Base-by-base conservation (phyloP, 2,797 vertebrate species). In the Tarsius wallacei region DNA sequence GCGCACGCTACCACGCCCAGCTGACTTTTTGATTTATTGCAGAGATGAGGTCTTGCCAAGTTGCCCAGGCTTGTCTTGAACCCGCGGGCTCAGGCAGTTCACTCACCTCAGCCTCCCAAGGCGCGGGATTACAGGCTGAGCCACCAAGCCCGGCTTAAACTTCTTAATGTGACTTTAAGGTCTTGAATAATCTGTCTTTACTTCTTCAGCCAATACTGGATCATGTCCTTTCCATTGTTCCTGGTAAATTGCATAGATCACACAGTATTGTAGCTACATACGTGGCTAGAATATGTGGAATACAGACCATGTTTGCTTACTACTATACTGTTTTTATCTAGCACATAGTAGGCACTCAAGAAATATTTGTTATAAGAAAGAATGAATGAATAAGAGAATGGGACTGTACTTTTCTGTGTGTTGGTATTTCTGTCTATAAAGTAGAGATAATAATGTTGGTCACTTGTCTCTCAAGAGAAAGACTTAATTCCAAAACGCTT, bases 361-460 rank as follows among this genome's bases (percentile, higher is more conserved):
- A 74, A 91, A 87, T 78, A 59, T 80, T 85, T 55, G 7, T 66
- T 92, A 51, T 73, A 49, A 4, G 49, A 49, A 95, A 82, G 47
- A 91, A 70, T 42, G 7, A 88, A 26, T 85, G 19, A 78, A 78
- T 36, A 53, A 21, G 84, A 31, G 57, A 68, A 49, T 87, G 33
- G 2, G 76, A 63, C 59, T 51, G 4, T 2, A 21, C 68, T 91
- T 87, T 96, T 70, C 78, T 90, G 36, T 81, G 26, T 81, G 61
- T 96, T 15, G 55, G 14, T 73, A 76, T 96, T 95, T 95, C 84
- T 95, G 14, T 83, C 68, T 88, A 1, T 74, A 93, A 93, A 95
- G 70, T 82, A 96, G 33, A 9, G 26, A 70, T 89, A n/a, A 64
- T 91, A 24, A 10, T 68, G 19, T 91, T 87, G 59, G 53, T 85